Conservation (phyloP, 2,888 invertebrate species). For the Drosophila kokeensis region DNA sequence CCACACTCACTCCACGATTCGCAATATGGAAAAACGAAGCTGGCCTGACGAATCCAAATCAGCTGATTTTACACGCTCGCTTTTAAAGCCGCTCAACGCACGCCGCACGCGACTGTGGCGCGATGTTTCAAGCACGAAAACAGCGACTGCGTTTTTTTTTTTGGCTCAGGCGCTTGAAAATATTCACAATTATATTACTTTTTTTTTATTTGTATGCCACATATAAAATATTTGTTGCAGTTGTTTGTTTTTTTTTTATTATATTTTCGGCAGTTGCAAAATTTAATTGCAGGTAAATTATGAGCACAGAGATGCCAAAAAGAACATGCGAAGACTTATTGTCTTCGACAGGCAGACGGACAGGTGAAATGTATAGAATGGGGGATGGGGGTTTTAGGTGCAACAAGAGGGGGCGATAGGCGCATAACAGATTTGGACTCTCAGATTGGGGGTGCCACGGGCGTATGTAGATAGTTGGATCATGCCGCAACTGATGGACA, state of each 20-base stretch:
- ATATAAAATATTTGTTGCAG: constrained; percentile 11
- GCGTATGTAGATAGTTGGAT: constrained; percentile 33
- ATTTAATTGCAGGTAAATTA: constrained; percentile 72
- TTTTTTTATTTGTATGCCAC: constrained; percentile 15
- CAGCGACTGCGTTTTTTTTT: constrained; percentile 19
- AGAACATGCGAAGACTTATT: constrained; percentile 44
- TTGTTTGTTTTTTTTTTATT: not conserved
- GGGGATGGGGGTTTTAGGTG: not conserved
- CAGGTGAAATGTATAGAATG: not conserved
- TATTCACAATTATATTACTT: constrained; percentile 39
- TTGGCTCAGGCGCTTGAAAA: constrained; percentile 33
- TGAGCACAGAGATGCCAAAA: constrained; percentile 40
- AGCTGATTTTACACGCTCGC: constrained; percentile 7
- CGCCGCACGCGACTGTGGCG: constrained; percentile 30
- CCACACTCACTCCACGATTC: not conserved
- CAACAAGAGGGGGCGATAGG: not conserved
- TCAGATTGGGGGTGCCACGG: constrained; percentile 19
- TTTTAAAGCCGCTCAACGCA: constrained; percentile 18
- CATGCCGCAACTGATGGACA: constrained; percentile 40
- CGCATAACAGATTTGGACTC: constrained; percentile 22
- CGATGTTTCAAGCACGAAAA: not conserved
- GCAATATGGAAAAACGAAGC: not conserved
- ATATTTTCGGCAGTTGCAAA: constrained; percentile 36
- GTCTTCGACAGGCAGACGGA: constrained; percentile 31
- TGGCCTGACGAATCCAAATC: not conserved